These are phyloP conservation scores for Cephus sareptanus DNA, from an alignment of 2,888 invertebrate genomes.

Conservation along the genomic window DNA sequence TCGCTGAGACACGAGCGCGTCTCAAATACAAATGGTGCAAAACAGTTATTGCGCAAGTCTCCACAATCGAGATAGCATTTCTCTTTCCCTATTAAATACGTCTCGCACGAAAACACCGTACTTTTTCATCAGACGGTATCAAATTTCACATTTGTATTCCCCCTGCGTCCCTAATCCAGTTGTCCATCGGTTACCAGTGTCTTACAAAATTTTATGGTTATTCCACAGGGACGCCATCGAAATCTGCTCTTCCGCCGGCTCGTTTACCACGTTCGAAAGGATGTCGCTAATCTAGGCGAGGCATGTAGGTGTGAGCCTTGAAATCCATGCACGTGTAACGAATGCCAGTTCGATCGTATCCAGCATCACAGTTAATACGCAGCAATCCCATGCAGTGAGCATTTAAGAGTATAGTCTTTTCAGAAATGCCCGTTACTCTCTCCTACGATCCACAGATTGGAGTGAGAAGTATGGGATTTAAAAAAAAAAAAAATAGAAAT, in stretches of 20 bases:
- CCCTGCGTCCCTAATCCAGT: neutral
- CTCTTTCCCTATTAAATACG: neutral
- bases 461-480: conserved; percentile 23
- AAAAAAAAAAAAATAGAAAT: conserved; percentile 18
- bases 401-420: neutral
- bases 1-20: neutral
- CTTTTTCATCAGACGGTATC: neutral
- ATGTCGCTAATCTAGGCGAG: neutral
- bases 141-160: neutral
- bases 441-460: neutral
- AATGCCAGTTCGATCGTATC: neutral
- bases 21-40: neutral
- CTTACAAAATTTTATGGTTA: neutral
- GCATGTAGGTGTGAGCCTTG: neutral
- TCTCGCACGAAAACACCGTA: neutral
- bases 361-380: neutral
- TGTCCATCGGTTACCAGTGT: neutral
- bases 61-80: neutral
- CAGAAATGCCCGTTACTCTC: neutral
- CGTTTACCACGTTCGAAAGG: neutral
- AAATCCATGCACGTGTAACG: neutral
- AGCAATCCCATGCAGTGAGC: neutral
- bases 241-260: neutral
- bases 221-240: neutral
- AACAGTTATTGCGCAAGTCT: neutral